Percentiles rank a stretch among this genome's conserved stretches.
Evolutionary conservation across 2,797 vertebrate genomes (phyloP).

Genomic region (Rhabdomys pumilio): DNA sequence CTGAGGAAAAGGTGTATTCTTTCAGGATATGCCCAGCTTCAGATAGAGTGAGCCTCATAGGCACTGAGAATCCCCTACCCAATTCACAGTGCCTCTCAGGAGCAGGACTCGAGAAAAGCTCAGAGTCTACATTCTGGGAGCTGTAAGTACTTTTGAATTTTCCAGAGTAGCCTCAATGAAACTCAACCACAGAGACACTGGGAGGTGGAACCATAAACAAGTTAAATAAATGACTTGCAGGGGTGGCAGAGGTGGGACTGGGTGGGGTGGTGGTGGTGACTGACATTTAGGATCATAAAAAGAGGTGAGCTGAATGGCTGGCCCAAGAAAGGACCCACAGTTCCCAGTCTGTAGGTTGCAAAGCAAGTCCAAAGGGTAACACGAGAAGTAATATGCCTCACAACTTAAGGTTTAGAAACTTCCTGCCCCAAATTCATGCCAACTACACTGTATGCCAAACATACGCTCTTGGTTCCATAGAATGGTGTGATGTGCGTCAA

Average conservation of each 20-base stretch:
- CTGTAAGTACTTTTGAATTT: neutral
- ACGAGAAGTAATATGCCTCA: slow-evolving; percentile 51
- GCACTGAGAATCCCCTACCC: neutral
- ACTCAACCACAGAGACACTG: slow-evolving; percentile 70
- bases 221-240: slow-evolving; percentile 76
- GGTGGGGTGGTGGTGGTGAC: slow-evolving; percentile 72
- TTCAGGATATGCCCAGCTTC: neutral
- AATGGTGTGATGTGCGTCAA: neutral
- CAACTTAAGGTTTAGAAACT: slow-evolving; percentile 80
- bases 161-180: neutral
- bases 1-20: neutral
- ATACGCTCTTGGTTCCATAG: neutral
- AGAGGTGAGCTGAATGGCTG: slow-evolving; percentile 57
- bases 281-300: slow-evolving; percentile 73
- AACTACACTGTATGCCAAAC: slow-evolving; percentile 73
- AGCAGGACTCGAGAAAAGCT: neutral
- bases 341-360: neutral
- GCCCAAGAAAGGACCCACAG: slow-evolving; percentile 55
- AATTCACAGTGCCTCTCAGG: neutral
- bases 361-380: slow-evolving; percentile 47
- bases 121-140: slow-evolving; percentile 20
- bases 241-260: neutral
- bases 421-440: slow-evolving; percentile 66
- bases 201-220: slow-evolving; percentile 30
- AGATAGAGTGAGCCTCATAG: neutral